These are phyloP conservation scores for Epinephelus cyanopodus DNA, from an alignment of 2,113 vertebrate genomes.

Conservation along the genomic window DNA sequence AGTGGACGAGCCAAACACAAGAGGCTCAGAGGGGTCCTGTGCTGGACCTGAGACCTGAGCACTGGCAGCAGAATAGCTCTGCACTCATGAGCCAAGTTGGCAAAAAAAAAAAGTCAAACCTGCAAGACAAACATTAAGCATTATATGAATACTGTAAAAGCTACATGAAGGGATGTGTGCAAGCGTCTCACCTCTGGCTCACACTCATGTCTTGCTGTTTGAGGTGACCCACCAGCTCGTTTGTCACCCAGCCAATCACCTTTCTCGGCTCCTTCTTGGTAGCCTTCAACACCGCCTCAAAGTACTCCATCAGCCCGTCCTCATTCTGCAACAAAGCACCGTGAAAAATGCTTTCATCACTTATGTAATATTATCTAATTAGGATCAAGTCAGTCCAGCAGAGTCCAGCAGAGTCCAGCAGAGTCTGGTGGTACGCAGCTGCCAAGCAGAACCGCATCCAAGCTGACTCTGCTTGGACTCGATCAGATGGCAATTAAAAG, in stretches of 20 bases:
- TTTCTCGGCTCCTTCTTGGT: constrained; percentile 90
- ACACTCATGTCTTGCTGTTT: constrained; percentile 88
- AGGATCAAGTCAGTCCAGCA: constrained; percentile 14
- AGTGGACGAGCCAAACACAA: not conserved
- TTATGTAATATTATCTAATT: constrained; percentile 22
- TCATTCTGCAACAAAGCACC: constrained; percentile 87
- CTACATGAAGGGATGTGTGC: not conserved
- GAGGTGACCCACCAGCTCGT: constrained; percentile 89
- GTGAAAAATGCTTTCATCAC: not conserved
- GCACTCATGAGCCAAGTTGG: not conserved
- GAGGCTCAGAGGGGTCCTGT: not conserved
- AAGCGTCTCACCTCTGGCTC: constrained; percentile 90
- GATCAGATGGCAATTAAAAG: constrained; percentile 32
- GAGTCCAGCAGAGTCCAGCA: not conserved
- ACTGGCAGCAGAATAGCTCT: not conserved
- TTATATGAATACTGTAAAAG: not conserved
- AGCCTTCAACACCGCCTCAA: constrained; percentile 88
- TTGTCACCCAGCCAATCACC: constrained; percentile 94
- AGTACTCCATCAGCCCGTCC: constrained; percentile 93
- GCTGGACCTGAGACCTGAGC: not conserved
- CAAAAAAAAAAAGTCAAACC: not conserved
- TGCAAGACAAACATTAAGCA: not conserved
- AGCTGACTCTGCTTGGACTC: constrained; percentile 4
- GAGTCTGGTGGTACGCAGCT: constrained; percentile 21
- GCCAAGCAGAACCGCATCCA: not conserved